Conservation (phyloP, 2,113 vertebrate species). For the Cavia aperea region DNA sequence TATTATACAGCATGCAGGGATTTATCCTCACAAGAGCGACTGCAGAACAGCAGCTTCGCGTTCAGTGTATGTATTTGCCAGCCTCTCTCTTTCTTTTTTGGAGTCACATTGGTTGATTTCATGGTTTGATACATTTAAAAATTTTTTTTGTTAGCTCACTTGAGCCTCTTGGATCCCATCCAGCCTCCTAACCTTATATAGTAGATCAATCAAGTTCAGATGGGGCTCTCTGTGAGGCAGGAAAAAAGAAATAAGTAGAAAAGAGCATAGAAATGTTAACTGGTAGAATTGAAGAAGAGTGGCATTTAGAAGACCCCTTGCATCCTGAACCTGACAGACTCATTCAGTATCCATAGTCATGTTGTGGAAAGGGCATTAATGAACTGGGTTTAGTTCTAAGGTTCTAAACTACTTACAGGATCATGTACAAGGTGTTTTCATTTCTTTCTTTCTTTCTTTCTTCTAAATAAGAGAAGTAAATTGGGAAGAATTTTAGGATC, state of each 20-base stretch:
- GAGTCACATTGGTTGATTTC: constrained; percentile 48
- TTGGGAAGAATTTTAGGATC: neutral
- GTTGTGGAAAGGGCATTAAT: neutral
- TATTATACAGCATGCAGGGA: constrained; percentile 30
- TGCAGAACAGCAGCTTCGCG: constrained; percentile 24
- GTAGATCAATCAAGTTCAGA: neutral
- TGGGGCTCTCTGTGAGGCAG: constrained; percentile 15
- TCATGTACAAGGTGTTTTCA: neutral
- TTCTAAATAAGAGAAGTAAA: constrained; percentile 6
- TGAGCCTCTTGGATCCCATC: constrained; percentile 21
- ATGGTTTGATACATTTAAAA: constrained; percentile 32
- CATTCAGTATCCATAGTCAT: neutral
- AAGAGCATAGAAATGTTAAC: neutral
- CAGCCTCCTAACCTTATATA: neutral
- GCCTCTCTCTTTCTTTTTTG: constrained; percentile 17
- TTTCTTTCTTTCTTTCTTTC: neutral
- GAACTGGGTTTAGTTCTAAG: neutral
- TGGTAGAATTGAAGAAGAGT: neutral
- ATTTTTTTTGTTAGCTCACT: constrained; percentile 44
- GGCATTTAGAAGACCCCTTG: neutral
- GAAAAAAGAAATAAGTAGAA: constrained; percentile 19
- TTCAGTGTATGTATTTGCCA: constrained; percentile 10
- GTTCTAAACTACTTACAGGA: neutral
- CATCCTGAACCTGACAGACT: neutral
- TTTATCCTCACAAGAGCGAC: constrained; percentile 48